Base-by-base conservation (phyloP, 2,113 vertebrate species). In the Leuciscus idus region DNA sequence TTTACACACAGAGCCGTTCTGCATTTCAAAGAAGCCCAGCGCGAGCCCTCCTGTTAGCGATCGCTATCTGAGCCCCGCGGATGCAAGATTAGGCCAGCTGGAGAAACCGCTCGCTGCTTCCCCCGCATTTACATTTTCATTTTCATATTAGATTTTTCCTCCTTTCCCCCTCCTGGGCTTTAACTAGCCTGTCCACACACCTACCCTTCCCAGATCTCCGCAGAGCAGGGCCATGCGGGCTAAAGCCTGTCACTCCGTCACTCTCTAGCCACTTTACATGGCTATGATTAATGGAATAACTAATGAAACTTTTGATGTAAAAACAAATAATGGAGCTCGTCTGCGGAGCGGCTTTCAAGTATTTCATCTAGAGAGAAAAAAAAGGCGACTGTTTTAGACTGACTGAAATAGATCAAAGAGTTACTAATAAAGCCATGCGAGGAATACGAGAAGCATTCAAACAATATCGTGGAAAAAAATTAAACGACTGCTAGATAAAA, bases 21-120 rank as follows among this genome's bases (percentile, higher is more conserved):
- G 95, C 94, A 96, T 96, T 95, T 96, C 95, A 96, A 96, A 96
- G 95, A 93, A 93, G 93, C 85, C 92, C 92, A 73, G 93, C 55
- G 85, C 86, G 84, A 90, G 93, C 91, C 94, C 94, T 92, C 93
- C 94, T 95, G 95, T 95, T 95, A 94, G 94, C 87, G 93, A 96
- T 96, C 90, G 89, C 93, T 95, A 96, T 96, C 95, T 78, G 87
- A 88, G 93, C 92, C 91, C 94, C 93, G 91, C 92, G 50, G 91
- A 94, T 91, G 91, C 86, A 91, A 96, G 95, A 96, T 96, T 95
- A 95, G 93, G 92, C 92, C 92, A 91, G 93, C 93, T 95, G 92
- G 93, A 94, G 90, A 91, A 92, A 92, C 90, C 90, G 89, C 87
- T 91, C 84, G 85, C 92, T 84, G 87, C 89, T 84, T 90, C 85